Evolutionary conservation across 2,113 vertebrate genomes (phyloP).

Genomic region (Nycticebus coucang): DNA sequence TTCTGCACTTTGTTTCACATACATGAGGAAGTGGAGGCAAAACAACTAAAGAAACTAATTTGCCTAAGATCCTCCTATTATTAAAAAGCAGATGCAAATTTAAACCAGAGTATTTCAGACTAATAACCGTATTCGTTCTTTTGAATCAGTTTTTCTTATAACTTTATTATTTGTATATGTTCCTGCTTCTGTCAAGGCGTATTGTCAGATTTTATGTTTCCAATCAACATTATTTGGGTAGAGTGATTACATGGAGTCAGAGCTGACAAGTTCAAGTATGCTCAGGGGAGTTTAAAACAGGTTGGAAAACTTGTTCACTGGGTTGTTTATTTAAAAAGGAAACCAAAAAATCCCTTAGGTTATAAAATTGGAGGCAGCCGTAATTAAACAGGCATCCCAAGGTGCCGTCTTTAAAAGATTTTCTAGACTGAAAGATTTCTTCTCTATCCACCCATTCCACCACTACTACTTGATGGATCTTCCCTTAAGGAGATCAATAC

Average conservation of each 20-base stretch:
- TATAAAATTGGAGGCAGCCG: conserved; percentile 30
- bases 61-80: background rate
- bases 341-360: conserved; percentile 36
- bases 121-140: background rate
- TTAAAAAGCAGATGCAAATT: background rate
- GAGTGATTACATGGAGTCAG: background rate
- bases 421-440: background rate
- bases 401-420: background rate
- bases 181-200: background rate
- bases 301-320: conserved; percentile 28
- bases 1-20: background rate
- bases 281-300: conserved; percentile 45
- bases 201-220: conserved; percentile 50
- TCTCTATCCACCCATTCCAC: background rate
- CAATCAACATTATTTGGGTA: conserved; percentile 30
- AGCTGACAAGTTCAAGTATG: background rate
- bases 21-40: background rate
- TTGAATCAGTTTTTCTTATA: background rate
- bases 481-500: background rate
- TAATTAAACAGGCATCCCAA: conserved; percentile 50
- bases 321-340: conserved; percentile 43
- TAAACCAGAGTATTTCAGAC: background rate
- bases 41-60: background rate
- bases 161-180: background rate
- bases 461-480: background rate